Conservation (phyloP, 1,140 invertebrate species). For the Drosophila truncata region DNA sequence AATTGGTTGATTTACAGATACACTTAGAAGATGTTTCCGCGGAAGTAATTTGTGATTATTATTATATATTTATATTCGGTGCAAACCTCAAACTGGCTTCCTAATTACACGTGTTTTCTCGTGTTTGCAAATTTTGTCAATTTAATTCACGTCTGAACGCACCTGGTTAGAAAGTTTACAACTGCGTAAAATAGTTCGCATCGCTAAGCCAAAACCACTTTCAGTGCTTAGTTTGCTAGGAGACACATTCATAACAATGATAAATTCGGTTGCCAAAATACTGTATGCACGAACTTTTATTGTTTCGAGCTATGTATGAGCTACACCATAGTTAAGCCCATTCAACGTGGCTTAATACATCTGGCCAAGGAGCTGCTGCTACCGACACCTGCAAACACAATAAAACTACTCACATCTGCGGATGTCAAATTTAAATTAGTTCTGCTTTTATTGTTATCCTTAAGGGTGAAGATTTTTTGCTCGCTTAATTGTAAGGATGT, state of each 20-base stretch:
- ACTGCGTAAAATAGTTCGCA: slow-evolving; percentile 38
- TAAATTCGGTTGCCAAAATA: slow-evolving; percentile 29
- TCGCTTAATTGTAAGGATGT: background rate
- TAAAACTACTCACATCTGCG: background rate
- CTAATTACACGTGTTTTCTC: slow-evolving; percentile 22
- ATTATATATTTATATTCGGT: slow-evolving; percentile 2
- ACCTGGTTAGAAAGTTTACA: slow-evolving; percentile 31
- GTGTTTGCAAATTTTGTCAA: slow-evolving; percentile 17
- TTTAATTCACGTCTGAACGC: slow-evolving; percentile 36
- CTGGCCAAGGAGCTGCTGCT: slow-evolving; percentile 15
- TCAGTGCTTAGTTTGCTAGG: slow-evolving; percentile 12
- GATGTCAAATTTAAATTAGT: background rate
- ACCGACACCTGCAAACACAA: slow-evolving; percentile 25
- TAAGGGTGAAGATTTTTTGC: background rate
- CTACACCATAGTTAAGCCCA: slow-evolving; percentile 16
- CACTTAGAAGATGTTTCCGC: background rate
- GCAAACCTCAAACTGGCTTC: slow-evolving; percentile 4
- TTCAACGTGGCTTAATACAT: slow-evolving; percentile 34
- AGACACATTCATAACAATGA: slow-evolving; percentile 38
- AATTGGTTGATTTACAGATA: slow-evolving; percentile 14
- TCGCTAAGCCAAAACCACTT: slow-evolving; percentile 27
- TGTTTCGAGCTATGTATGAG: slow-evolving; percentile 8
- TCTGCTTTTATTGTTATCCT: background rate
- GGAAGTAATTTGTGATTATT: slow-evolving; percentile 5
- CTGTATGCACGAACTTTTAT: slow-evolving; percentile 24